Evolutionary conservation across 2,113 vertebrate genomes (phyloP).

Genomic region (Dermatemys mawii): DNA sequence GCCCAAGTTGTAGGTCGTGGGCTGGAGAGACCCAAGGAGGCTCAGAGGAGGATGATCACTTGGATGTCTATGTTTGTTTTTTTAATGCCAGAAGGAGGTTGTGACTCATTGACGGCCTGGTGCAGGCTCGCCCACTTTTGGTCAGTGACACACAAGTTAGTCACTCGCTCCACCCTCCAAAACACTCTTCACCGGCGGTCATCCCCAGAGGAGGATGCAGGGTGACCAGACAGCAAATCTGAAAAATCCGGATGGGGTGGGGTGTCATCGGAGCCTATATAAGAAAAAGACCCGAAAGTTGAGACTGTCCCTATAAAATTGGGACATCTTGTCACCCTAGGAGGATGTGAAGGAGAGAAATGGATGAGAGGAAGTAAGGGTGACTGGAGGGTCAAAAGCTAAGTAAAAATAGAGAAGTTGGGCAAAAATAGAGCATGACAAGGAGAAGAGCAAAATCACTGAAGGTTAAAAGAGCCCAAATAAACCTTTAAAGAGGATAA

Average conservation of each 20-base stretch:
- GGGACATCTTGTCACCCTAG: too few relatives aligned
- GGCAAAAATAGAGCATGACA: not conserved
- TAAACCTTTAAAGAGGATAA: not conserved
- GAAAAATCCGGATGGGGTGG: too few relatives aligned
- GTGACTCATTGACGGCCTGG: fast-evolving
- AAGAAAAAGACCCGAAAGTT: too few relatives aligned
- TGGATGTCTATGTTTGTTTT: not conserved
- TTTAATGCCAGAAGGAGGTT: fast-evolving
- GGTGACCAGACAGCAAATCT: too few relatives aligned
- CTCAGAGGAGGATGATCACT: not conserved
- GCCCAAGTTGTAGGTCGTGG: not conserved
- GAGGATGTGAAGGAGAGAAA: too few relatives aligned
- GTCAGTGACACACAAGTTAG: not conserved
- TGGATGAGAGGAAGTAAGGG: not conserved
- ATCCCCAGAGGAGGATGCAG: too few relatives aligned
- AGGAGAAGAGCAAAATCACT: not conserved
- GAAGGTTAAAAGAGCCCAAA: not conserved
- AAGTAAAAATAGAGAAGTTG: fast-evolving
- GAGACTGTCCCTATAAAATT: too few relatives aligned
- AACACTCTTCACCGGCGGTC: fast-evolving
- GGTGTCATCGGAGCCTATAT: too few relatives aligned
- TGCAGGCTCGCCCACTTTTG: fast-evolving
- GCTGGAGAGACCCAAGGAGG: not conserved
- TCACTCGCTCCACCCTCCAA: not conserved
- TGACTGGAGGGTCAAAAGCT: not conserved